Evolutionary conservation across 2,797 vertebrate genomes (phyloP).

Genomic region (Molothrus aeneus): DNA sequence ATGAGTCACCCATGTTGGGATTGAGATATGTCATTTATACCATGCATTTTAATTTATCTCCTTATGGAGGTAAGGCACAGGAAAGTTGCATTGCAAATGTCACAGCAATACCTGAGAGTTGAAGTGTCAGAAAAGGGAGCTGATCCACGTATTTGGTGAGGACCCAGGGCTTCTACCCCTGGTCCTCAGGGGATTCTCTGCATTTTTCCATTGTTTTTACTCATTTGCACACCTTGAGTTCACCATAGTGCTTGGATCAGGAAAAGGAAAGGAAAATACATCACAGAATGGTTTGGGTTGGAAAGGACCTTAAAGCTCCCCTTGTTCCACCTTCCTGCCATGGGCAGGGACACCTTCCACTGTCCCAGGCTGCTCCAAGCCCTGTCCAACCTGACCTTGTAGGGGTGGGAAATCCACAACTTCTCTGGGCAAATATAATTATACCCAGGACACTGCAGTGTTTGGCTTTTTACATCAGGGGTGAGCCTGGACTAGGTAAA

Average conservation of each 20-base stretch:
- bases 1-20: fast-evolving
- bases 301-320: background rate
- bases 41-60: fast-evolving
- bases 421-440: background rate
- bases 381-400: fast-evolving
- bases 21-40: background rate
- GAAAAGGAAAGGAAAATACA: background rate
- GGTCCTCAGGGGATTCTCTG: background rate
- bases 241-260: background rate
- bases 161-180: background rate
- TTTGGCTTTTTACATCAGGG: background rate
- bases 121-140: background rate
- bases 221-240: background rate
- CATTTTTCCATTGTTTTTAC: background rate
- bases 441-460: background rate
- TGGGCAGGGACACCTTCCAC: background rate
- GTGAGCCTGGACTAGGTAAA: background rate
- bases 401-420: background rate
- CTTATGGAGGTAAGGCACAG: background rate
- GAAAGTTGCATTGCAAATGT: background rate
- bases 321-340: background rate
- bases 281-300: background rate
- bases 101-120: background rate
- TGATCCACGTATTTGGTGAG: background rate
- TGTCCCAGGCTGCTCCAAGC: background rate